Conservation (phyloP, 53 echinoderm and acorn worm species). For the Echinarachnius parma region DNA sequence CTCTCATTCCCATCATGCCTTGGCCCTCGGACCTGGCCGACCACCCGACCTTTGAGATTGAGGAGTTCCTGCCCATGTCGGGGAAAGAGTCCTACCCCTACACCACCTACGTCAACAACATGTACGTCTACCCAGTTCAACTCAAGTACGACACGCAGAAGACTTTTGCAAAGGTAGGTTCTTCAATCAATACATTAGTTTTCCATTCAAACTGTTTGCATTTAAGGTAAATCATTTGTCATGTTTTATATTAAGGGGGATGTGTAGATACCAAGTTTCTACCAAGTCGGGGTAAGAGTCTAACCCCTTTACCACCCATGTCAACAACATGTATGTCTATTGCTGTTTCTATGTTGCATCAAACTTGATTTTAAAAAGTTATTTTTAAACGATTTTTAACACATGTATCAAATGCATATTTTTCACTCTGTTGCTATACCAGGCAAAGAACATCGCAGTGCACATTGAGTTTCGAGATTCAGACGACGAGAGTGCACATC, state of each 20-base stretch:
- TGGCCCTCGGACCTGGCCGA: slow-evolving; percentile 76
- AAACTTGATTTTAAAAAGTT: too few relatives aligned
- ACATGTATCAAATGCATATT: too few relatives aligned
- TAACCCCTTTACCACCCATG: too few relatives aligned
- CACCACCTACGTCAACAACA: slow-evolving; percentile 81
- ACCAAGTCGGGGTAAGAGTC: too few relatives aligned
- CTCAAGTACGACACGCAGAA: slow-evolving; percentile 97
- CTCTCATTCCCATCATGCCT: slow-evolving; percentile 88
- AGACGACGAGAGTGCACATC: slow-evolving; percentile 86
- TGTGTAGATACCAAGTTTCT: too few relatives aligned
- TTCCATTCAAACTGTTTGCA: too few relatives aligned
- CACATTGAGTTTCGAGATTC: slow-evolving; percentile 51
- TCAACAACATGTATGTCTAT: too few relatives aligned
- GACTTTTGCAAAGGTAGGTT: slow-evolving; percentile 79
- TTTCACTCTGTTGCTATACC: not conserved
- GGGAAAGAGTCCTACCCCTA: slow-evolving; percentile 66
- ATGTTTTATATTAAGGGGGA: too few relatives aligned
- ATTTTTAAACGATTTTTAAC: too few relatives aligned
- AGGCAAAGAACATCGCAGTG: not conserved
- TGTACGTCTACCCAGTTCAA: slow-evolving; percentile 83
- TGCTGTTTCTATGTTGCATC: too few relatives aligned
- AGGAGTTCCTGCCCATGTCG: slow-evolving; percentile 73
- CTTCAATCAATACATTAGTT: too few relatives aligned
- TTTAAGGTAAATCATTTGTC: too few relatives aligned
- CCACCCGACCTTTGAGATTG: slow-evolving; percentile 78